phyloP scores from a whole-genome alignment of 2,888 invertebrate genomes.

The Cistogaster globosa region DNA sequence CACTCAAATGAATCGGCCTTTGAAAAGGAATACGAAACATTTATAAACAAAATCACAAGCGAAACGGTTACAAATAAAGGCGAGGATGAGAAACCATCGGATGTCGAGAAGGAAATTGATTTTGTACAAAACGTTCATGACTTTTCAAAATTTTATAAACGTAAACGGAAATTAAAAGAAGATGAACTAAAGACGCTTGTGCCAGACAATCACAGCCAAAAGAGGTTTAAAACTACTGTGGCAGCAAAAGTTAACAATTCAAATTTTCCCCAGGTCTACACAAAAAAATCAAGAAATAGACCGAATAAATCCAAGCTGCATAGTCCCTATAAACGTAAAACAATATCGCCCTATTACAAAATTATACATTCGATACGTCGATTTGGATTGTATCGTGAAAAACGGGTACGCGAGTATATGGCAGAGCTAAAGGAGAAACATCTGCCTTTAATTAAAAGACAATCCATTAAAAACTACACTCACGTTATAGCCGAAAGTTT shows the following conservation, averaged over 20 bases:
- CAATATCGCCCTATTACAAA: slow-evolving; percentile 73
- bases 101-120: slow-evolving; percentile 61
- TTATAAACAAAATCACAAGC: slow-evolving; percentile 77
- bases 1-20: slow-evolving; percentile 78
- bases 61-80: slow-evolving; percentile 53
- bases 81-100: background rate
- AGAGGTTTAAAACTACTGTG: slow-evolving; percentile 40
- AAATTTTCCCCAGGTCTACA: slow-evolving; percentile 71
- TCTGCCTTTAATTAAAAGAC: slow-evolving; percentile 77
- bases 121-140: slow-evolving; percentile 75
- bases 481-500: slow-evolving; percentile 5
- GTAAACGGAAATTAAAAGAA: slow-evolving; percentile 75
- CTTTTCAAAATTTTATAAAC: slow-evolving; percentile 78
- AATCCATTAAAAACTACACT: slow-evolving; percentile 73
- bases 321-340: slow-evolving; percentile 48
- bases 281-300: slow-evolving; percentile 70
- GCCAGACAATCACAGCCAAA: background rate
- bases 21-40: slow-evolving; percentile 80
- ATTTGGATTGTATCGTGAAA: slow-evolving; percentile 46
- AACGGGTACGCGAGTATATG: slow-evolving; percentile 72
- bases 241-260: slow-evolving; percentile 32
- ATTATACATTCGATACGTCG: slow-evolving; percentile 71
- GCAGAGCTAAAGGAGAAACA: slow-evolving; percentile 73
- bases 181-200: slow-evolving; percentile 28
- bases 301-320: background rate